Base-by-base conservation (phyloP, 2,888 invertebrate genomes). In the Heliconius ismenius region DNA sequence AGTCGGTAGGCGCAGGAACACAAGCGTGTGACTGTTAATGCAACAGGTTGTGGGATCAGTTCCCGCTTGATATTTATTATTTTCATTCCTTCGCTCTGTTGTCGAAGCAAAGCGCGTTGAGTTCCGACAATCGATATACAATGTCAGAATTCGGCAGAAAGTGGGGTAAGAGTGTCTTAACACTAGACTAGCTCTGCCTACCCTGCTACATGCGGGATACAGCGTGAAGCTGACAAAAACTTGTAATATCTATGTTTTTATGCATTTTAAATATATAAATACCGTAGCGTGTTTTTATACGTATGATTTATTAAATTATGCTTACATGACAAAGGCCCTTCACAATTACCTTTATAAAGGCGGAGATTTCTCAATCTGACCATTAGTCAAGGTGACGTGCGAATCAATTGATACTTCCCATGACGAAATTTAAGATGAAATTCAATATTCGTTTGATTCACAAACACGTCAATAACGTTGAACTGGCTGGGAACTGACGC, bases 351-450 rank as follows among this genome's bases (percentile, higher is more conserved):
- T 65, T 60, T 76, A 67, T 36, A 64, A 76, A 76, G 72, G 58
- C 39, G 39, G 36, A 76, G 43, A 65, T 76, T 76, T 76, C 72
- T 62, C 73, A 73, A 76, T 76, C 65, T 60, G 36, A 63, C 76
- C 64, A 76, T 76, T 77, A 74, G 73, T 77, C 73, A 75, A 78
- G 72, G 75, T 67, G 77, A 78, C 75, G 72, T 68, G 72, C 77
- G 77, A 73, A 78, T 75, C 72, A 73, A 75, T 72, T 75, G 75
- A 75, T 72, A 75, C 75, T 78, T 78, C 77, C 77, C 77, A 78
- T 78, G 75, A 78, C 72, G 76, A 73, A 76, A 76, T 65, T 28
- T 72, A 72, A 78, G 72, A 75, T 73, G 72, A 72, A 72, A 72
- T 75, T 67, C 72, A 68, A 75, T 75, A 77, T 62, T 75, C 67